Evolutionary conservation across 2,113 vertebrate genomes (phyloP), one percentile per base, ranked within the genome.

Genomic region (Pleuronectes platessa): DNA sequence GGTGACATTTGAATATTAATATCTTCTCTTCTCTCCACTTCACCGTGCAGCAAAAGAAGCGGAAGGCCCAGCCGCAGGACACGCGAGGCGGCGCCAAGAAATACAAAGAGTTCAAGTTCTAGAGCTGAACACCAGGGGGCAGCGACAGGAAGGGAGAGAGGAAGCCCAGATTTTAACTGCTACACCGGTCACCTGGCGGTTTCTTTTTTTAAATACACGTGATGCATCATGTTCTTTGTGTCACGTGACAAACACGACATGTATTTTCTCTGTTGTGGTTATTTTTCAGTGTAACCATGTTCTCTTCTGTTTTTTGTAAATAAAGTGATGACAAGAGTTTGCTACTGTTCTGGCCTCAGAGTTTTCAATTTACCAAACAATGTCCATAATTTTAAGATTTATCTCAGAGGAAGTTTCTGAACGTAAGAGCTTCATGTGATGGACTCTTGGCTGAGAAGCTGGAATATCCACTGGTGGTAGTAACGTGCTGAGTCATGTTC

Each of bases 31-130:
- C 2, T 47, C 5, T 61, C 17, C 59, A 1, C 51, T 54, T 37
- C 8, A 62, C 27, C 61, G 1, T 61, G 7, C 89, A 98, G 96
- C 96, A 97, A 93, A 97, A 97, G 90, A 97, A 98, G 83, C 92
- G 96, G 86, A 98, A 97, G 91, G 96, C 96, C 6, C 96, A 97
- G 81, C 96, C 97, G 0, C 96, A 97, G 87, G 96, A 97, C 85
- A 95, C 94, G 1, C 88, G 96, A 2, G 90, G 94, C 0, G 96
- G 96, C 0, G 96, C 95, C 84, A 98, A 97, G 93, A 97, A 97
- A 84, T 97, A 98, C 83, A 97, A 98, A 78, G 96, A 97, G 80
- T 98, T 97, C 94, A 97, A 97, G 90, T 98, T 97, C 87, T 97
- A 96, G 91, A 65, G 26, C 51, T 55, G 60, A 68, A 37, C 37